Base-by-base conservation (phyloP, 2,888 invertebrate species). In the Panorpa germanica region DNA sequence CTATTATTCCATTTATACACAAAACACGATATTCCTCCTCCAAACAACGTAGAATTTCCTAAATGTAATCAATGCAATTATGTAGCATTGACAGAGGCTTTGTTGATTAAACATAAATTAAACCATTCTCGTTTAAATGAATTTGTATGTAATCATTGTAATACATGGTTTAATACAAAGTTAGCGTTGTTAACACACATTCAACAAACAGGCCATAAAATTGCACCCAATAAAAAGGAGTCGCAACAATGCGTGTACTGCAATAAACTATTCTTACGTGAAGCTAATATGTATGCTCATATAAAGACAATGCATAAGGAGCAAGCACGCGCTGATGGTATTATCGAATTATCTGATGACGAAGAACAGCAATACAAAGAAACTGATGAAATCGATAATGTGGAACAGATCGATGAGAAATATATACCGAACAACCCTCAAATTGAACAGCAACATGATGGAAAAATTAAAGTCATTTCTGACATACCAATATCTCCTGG, bases 1-100 rank as follows among this genome's bases (percentile, higher is more conserved):
- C 57, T 83, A 35, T 56, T 77, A 43, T 77, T 81, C 48, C 86
- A 86, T 48, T 55, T 80, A 47, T 76, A 74, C 41, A 69, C 72
- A 2, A 80, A 80, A 43, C 86, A 86, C 55, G 71, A 73, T 34
- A 61, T 83, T 19, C 65, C 69, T 9, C 74, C 78, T 5, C 73
- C 80, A 3, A 55, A 68, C 27, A 62, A 65, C 29, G 71, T 71
- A 47, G 59, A 61, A 32, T 85, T 83, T 46, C 82, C 83, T 1
- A 77, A 76, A 47, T 86, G 86, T 48, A 65, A 69, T 34, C 54
- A 65, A 28, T 86, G 86, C 45, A 64, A 63, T 18, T 78, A 75
- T 46, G 61, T 82, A 25, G 83, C 78, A 11, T 48, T 81, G n/a
- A 74, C 71, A 35, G 69, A 75, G 43, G 61, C 60, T 3, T 57